phyloP scores from a whole-genome alignment of 2,113 vertebrate species.

The Vulpes vulpes region DNA sequence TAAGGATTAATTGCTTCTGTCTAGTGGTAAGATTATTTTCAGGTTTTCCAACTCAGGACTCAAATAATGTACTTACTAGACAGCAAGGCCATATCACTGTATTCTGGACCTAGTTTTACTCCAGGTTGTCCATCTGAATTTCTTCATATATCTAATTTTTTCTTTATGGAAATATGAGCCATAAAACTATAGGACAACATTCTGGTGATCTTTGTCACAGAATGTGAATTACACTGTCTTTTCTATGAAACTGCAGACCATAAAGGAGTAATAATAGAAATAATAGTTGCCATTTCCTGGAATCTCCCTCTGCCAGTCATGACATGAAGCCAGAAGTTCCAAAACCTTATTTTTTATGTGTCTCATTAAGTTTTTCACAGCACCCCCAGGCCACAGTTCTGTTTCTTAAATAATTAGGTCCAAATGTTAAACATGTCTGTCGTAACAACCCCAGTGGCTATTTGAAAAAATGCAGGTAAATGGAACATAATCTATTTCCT shows the following conservation, averaged over 20 bases:
- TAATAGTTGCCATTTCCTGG: neutral
- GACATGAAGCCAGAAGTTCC: neutral
- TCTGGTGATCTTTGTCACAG: neutral
- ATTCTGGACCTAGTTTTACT: neutral
- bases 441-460: neutral
- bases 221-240: neutral
- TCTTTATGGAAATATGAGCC: neutral
- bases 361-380: slow-evolving; percentile 39
- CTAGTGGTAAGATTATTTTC: neutral
- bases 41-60: neutral
- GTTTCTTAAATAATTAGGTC: neutral
- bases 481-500: slow-evolving; percentile 10
- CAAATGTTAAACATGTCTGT: neutral
- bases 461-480: neutral
- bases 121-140: neutral
- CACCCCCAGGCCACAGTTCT: neutral
- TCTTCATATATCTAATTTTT: neutral
- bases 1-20: neutral
- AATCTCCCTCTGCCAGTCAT: neutral
- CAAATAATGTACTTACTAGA: neutral
- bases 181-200: neutral
- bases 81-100: neutral
- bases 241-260: neutral
- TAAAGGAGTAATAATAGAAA: neutral
- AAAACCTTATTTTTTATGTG: neutral